A percentile compares a stretch with the other conserved stretches of the same genome.
Conservation (phyloP, 1,140 invertebrate species). For the Lepidotrigona ventralis region DNA sequence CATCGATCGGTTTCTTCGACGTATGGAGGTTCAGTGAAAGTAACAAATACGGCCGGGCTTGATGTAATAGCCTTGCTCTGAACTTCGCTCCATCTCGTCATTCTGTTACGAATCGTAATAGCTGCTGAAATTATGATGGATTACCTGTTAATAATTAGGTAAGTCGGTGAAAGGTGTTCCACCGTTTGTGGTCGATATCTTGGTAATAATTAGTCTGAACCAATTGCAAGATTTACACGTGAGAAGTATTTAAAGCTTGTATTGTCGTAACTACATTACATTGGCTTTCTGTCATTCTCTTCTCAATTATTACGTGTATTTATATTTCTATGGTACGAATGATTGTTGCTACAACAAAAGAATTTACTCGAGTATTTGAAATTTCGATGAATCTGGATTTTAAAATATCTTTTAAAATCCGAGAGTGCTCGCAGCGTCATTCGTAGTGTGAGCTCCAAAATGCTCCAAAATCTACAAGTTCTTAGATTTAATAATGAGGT, state of each 20-base stretch:
- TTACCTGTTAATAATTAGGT: constrained; percentile 11
- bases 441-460: not conserved
- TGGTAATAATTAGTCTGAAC: too few species aligned
- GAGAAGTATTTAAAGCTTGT: not conserved
- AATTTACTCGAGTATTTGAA: not conserved
- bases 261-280: not conserved
- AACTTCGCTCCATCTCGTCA: constrained; percentile 45
- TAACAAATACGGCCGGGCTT: constrained; percentile 53
- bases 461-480: not conserved
- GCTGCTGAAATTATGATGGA: constrained; percentile 3
- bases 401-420: not conserved
- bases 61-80: constrained; percentile 62
- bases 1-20: not conserved
- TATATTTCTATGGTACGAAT: not conserved
- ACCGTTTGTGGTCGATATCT: not conserved
- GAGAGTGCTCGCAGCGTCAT: not conserved
- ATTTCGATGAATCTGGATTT: not conserved
- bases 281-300: not conserved
- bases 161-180: constrained; percentile 23
- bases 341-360: not conserved
- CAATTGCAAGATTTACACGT: not conserved
- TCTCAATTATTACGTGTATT: not conserved
- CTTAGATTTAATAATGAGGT: not conserved
- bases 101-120: constrained; percentile 57
- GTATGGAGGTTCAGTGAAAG: constrained; percentile 62